A percentile compares a stretch with the other conserved stretches of the same genome.
Conservation (phyloP, 2,888 invertebrate genomes). For the Xestoiulus laeticollis region DNA sequence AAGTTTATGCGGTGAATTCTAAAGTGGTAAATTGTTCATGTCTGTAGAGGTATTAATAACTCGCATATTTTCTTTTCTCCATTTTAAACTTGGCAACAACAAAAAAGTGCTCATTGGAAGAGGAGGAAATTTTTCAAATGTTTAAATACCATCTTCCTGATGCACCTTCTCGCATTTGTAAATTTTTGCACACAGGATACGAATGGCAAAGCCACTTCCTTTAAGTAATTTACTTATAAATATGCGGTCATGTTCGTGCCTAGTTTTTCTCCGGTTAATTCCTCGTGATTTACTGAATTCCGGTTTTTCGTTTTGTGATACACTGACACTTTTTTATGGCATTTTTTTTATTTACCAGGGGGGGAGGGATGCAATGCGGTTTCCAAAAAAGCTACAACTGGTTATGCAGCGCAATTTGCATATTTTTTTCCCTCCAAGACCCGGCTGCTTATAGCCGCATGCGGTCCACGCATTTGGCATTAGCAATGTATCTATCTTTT, state of each 20-base stretch:
- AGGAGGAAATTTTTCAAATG: conserved; percentile 15
- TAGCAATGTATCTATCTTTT: conserved; percentile 21
- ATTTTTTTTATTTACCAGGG: background rate
- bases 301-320: background rate
- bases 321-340: conserved; percentile 18
- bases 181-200: conserved; percentile 1
- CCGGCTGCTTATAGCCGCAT: background rate
- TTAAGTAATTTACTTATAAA: conserved; percentile 34
- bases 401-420: conserved; percentile 5
- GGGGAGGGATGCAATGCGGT: background rate
- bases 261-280: conserved; percentile 4
- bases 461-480: conserved; percentile 31
- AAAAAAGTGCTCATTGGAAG: background rate
- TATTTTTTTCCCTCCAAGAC: background rate
- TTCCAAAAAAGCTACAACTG: background rate
- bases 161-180: conserved; percentile 28
- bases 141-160: conserved; percentile 23
- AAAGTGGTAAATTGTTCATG: background rate
- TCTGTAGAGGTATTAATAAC: conserved; percentile 9
- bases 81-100: background rate
- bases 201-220: conserved; percentile 27
- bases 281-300: conserved; percentile 34
- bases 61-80: background rate
- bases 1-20: conserved; percentile 34
- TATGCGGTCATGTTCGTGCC: conserved; percentile 37